Percentiles rank a stretch among this genome's conserved stretches.
phyloP scores from a whole-genome alignment of 1,140 invertebrate species.

The Penaeus japonicus region DNA sequence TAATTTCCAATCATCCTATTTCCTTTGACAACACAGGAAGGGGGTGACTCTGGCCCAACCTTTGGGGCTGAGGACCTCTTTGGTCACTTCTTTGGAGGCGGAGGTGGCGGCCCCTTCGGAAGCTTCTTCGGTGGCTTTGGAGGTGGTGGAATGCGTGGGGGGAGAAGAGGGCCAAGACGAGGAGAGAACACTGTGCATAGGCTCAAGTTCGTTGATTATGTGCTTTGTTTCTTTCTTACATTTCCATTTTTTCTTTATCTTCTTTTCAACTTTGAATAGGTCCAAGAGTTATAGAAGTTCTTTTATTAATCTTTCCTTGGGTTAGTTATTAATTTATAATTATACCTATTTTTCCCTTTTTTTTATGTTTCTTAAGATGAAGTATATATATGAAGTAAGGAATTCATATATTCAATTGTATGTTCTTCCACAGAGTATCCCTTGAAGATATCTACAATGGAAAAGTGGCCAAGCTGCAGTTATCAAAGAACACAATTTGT shows the following conservation, averaged over 20 bases:
- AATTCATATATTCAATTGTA: background rate
- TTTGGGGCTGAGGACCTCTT: constrained; percentile 71
- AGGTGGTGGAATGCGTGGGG: constrained; percentile 64
- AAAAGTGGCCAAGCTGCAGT: constrained; percentile 67
- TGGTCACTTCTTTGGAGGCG: constrained; percentile 69
- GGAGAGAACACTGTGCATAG: constrained; percentile 78
- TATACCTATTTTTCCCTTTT: too few relatives aligned
- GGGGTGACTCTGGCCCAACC: constrained; percentile 62
- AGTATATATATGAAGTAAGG: background rate
- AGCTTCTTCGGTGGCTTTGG: constrained; percentile 72
- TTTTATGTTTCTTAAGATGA: background rate
- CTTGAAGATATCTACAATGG: constrained; percentile 67
- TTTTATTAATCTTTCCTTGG: too few relatives aligned
- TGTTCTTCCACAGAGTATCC: constrained; percentile 52
- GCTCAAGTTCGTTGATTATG: constrained; percentile 66
- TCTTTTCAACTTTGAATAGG: background rate
- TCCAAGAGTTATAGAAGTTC: too few relatives aligned
- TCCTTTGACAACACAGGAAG: constrained; percentile 29
- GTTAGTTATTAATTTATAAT: too few relatives aligned
- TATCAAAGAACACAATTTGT: constrained; percentile 65
- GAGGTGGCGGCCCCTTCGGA: constrained; percentile 69
- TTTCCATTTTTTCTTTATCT: background rate
- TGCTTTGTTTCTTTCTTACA: background rate
- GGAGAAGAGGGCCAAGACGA: constrained; percentile 66
- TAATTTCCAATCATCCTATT: constrained; percentile 1